Conservation (phyloP, 2,113 vertebrate genomes). For the Hippocampus guttulatus region DNA sequence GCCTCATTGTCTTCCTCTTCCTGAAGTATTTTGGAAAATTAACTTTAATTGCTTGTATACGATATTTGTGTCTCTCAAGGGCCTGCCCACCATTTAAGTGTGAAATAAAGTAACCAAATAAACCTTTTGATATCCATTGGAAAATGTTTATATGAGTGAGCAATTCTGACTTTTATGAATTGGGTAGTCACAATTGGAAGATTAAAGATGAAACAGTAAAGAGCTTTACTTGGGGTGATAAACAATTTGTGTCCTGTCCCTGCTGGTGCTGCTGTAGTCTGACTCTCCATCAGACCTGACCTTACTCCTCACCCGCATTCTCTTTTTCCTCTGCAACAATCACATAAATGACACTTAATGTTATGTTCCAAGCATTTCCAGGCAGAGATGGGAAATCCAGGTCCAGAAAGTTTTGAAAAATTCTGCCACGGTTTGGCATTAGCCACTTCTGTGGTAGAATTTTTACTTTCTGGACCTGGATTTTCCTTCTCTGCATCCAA, state of each 20-base stretch:
- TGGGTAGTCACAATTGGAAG: neutral
- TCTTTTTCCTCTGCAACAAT: slow-evolving; percentile 79
- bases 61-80: no score
- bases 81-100: no score
- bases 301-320: slow-evolving; percentile 74
- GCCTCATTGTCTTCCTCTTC: slow-evolving; percentile 91
- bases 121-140: no score
- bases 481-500: neutral
- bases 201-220: neutral
- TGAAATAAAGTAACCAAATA: no score
- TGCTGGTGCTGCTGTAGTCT: slow-evolving; percentile 73
- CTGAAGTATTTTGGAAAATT: slow-evolving; percentile 24
- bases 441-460: no score
- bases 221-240: slow-evolving; percentile 78
- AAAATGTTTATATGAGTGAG: no score
- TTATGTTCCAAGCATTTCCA: neutral
- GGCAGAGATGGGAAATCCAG: no score
- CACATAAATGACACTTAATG: neutral
- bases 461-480: no score
- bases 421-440: no score
- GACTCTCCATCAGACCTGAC: slow-evolving; percentile 78
- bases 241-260: slow-evolving; percentile 72
- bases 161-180: no score
- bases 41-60: neutral
- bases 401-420: no score